Percentiles rank a stretch among this genome's conserved stretches.
These are phyloP conservation scores for Axis porcinus DNA, from an alignment of 2,113 vertebrate genomes.

Conservation along the genomic window DNA sequence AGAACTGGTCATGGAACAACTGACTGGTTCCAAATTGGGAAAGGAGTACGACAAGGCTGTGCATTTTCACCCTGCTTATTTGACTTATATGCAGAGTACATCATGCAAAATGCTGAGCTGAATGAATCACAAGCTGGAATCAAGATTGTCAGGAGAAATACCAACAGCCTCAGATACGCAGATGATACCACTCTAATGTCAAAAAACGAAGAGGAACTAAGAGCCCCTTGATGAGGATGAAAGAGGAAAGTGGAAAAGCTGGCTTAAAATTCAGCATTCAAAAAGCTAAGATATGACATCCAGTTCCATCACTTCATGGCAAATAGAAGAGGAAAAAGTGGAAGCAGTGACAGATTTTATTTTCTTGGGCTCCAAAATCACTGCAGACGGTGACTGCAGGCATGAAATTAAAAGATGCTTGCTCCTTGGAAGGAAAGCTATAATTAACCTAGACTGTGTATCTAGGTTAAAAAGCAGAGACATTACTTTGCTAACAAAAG, in stretches of 20 bases:
- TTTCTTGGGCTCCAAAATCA: not conserved
- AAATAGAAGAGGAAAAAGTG: not conserved
- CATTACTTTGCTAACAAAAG: not conserved
- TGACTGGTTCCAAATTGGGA: not conserved
- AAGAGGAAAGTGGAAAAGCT: not conserved
- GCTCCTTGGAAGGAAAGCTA: not conserved
- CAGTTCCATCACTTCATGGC: not conserved
- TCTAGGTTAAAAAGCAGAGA: not conserved
- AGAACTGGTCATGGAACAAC: not conserved
- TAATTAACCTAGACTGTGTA: not conserved
- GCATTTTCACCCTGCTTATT: not conserved
- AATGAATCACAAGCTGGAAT: not conserved
- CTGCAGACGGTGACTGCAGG: not conserved
- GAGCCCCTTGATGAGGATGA: not conserved
- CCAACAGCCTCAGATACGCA: not conserved
- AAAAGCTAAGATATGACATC: not conserved
- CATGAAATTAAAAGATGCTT: not conserved
- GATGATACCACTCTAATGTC: not conserved
- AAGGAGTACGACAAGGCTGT: not conserved
- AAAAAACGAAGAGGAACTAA: not conserved
- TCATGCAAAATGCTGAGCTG: not conserved
- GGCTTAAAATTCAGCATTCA: not conserved
- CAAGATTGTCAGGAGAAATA: not conserved
- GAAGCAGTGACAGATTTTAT: not conserved
- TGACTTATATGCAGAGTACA: not conserved